phyloP scores from a whole-genome alignment of 37 sponge, comb jelly and placozoan species.

The Halisarca cf. caerulea region DNA sequence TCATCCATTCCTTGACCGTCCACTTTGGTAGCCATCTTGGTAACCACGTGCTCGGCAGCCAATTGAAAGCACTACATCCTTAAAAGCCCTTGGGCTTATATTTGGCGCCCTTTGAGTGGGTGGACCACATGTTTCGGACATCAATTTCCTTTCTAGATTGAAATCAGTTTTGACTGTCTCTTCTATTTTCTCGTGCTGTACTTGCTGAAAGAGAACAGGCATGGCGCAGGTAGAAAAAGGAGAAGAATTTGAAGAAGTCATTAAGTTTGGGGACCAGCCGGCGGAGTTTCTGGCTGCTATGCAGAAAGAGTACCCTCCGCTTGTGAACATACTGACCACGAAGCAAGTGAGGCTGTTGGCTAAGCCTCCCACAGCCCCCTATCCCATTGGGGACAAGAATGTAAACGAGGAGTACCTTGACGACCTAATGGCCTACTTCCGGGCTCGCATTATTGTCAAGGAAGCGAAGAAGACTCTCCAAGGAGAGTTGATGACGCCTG shows the following conservation, averaged over 20 bases:
- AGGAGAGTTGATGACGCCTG: conserved; percentile 39
- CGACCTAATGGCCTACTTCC: conserved; percentile 32
- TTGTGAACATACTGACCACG: conserved; percentile 18
- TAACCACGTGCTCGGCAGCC: no score
- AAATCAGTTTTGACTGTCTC: no score
- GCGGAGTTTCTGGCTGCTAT: conserved; percentile 25
- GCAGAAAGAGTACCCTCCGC: conserved; percentile 6
- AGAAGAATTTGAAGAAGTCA: neutral
- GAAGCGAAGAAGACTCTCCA: conserved; percentile 14
- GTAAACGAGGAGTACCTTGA: conserved; percentile 54
- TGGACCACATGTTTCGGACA: no score
- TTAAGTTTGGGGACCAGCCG: conserved; percentile 20
- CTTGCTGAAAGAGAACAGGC: no score
- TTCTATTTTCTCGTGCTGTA: no score
- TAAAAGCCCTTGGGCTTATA: no score
- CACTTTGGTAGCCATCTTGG: conserved; percentile 16
- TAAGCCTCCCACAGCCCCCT: conserved; percentile 29
- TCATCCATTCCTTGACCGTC: neutral
- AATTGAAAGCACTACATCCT: no score
- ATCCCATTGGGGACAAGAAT: neutral
- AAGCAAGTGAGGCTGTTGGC: conserved; percentile 35
- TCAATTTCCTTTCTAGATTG: no score
- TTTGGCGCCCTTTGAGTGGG: no score
- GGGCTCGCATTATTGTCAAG: conserved; percentile 2
- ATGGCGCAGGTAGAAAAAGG: no score